Conservation (phyloP, 2,888 invertebrate genomes). For the Orthosia incerta region DNA sequence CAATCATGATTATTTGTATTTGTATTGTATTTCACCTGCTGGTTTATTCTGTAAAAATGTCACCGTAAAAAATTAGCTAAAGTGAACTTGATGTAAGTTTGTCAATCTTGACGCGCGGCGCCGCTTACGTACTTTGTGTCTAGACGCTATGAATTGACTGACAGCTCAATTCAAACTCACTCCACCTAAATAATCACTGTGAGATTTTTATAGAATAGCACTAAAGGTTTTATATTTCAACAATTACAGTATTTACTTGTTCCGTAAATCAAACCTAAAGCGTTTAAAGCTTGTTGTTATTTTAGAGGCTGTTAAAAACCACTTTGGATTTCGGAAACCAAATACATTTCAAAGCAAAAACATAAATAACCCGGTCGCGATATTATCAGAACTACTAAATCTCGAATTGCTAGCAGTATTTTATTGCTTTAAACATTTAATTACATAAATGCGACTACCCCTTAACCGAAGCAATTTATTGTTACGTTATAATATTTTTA, state of each 20-base stretch:
- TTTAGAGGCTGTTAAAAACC: conserved; percentile 27
- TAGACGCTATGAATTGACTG: no score
- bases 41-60: no score
- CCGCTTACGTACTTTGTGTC: no score
- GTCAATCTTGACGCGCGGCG: no score
- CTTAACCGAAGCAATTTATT: conserved; percentile 26
- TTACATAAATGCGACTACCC: conserved; percentile 40
- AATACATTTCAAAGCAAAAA: conserved; percentile 28
- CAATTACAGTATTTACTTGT: neutral
- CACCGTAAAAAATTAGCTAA: no score
- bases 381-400: conserved; percentile 52
- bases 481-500: conserved; percentile 33
- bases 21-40: no score
- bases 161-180: no score
- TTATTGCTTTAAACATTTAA: conserved; percentile 53
- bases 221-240: no score
- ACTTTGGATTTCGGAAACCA: conserved; percentile 29
- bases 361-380: conserved; percentile 29
- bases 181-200: no score
- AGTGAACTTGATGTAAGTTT: no score
- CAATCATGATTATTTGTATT: no score
- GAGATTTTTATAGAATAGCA: no score
- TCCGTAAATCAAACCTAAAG: conserved; percentile 13
- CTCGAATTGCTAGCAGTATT: conserved; percentile 39
- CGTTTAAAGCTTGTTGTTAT: conserved; percentile 7